Base-by-base conservation (phyloP, 2,113 vertebrate genomes). In the Tautogolabrus adspersus region DNA sequence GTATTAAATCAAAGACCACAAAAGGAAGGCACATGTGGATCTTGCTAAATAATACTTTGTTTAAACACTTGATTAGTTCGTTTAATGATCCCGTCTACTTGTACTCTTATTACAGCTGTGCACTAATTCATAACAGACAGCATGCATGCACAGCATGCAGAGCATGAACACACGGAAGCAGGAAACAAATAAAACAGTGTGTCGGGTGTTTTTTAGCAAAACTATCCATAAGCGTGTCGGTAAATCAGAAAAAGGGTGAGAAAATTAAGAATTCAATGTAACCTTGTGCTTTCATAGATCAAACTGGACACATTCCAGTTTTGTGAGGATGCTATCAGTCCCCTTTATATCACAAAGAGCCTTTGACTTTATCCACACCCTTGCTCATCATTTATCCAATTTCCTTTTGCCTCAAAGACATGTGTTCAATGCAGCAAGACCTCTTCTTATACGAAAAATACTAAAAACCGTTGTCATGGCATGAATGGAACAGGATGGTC, bases 241-340 rank as follows among this genome's bases (percentile, higher is more conserved):
- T 61, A 70, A 72, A 79, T 52, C 47, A 71, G 52, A 77, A 60
- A 61, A 58, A 40, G 40, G 18, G 9, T 46, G 18, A 44, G 9
- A 0, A 6, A 21, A 58, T 68, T 26, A 63, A 21, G 1, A 56
- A 68, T 40, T 66, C 18, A 19, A 62, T 49, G 59, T 64, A 72
- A 72, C 49, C 59, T 54, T 49, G 37, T 81, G 63, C 60, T 85
- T 84, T 82, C 70, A 76, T 55, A 44, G 73, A 82, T 72, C 65
- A 40, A 75, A 71, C 46, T 67, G 52, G 76, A 21, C 63, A 46
- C 4, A 75, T 13, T 81, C 62, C 85, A 85, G 46, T 63, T 18
- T 65, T 26, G 12, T 62, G 49, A 73, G 38, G 49, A 74, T 78
- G 62, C 68, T 19, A 75, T 60, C 18, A 55, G 72, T 73, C 23